These are phyloP conservation scores for Phyllotreta striolata DNA, from an alignment of 2,888 invertebrate genomes.

Conservation along the genomic window DNA sequence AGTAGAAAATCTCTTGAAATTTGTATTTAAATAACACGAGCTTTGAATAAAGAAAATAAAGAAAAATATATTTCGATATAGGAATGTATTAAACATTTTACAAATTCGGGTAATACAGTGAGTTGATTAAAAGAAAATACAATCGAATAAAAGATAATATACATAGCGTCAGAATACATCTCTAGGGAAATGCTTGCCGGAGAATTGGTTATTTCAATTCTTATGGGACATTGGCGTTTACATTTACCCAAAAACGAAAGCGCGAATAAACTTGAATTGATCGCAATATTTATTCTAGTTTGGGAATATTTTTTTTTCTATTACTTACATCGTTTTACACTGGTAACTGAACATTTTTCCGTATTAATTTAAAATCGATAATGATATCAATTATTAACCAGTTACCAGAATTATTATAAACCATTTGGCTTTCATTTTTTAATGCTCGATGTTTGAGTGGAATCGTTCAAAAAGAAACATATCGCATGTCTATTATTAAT, in stretches of 20 bases:
- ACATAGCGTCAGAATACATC: slow-evolving; percentile 25
- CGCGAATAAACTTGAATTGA: slow-evolving; percentile 20
- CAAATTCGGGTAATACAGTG: slow-evolving; percentile 18
- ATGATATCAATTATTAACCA: too few relatives aligned
- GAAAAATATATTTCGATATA: neutral
- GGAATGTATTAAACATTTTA: neutral
- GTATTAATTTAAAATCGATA: too few relatives aligned
- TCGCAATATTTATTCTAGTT: slow-evolving; percentile 20
- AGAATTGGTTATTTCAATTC: slow-evolving; percentile 24
- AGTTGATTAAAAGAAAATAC: slow-evolving; percentile 24
- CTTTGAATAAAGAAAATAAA: too few relatives aligned
- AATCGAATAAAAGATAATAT: slow-evolving; percentile 20
- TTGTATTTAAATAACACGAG: neutral
- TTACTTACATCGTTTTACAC: too few relatives aligned
- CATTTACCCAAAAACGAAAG: slow-evolving; percentile 12
- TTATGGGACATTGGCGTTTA: slow-evolving; percentile 15
- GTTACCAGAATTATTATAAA: too few relatives aligned
- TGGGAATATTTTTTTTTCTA: neutral
- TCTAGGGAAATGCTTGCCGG: slow-evolving; percentile 18
- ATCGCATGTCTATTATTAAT: too few relatives aligned
- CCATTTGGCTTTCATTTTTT: too few relatives aligned
- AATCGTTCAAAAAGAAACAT: too few relatives aligned
- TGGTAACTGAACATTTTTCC: too few relatives aligned
- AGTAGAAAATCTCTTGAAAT: neutral
- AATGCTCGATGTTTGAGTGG: too few relatives aligned